A percentile compares a stretch with the other conserved stretches of the same genome.
Evolutionary conservation across 2,113 vertebrate species (phyloP).

Genomic region (Elgaria multicarinata): DNA sequence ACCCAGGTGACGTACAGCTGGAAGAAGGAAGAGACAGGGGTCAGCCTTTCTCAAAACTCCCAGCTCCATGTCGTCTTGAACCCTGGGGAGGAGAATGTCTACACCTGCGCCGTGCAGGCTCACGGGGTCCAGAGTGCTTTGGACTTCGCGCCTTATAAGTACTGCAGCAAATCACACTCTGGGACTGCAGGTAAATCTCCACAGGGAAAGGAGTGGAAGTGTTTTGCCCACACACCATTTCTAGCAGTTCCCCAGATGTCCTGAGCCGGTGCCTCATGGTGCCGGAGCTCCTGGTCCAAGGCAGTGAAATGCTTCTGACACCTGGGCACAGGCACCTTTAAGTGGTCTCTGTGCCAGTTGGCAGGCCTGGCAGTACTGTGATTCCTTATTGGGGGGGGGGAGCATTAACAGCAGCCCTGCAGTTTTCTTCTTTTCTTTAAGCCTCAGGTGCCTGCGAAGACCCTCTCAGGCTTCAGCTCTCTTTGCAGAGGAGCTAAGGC

Average conservation of each 20-base stretch:
- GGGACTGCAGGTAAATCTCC: not conserved
- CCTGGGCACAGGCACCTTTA: no score
- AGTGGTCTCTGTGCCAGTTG: no score
- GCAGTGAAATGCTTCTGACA: no score
- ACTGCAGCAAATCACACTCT: accelerated
- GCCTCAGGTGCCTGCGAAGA: no score
- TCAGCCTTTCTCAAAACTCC: accelerated
- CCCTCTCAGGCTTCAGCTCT: no score
- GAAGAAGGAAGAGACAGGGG: not conserved
- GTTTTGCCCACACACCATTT: not conserved
- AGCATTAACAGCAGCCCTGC: no score
- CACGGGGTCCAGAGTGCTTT: accelerated
- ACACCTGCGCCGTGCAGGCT: not conserved
- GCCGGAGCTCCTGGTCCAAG: no score
- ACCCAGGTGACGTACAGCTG: not conserved
- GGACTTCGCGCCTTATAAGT: not conserved
- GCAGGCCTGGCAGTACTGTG: no score
- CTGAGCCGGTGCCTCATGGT: no score
- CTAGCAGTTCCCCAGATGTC: not conserved
- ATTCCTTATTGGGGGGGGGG: no score
- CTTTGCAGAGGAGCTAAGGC: no score
- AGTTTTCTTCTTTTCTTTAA: no score
- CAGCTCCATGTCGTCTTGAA: not conserved
- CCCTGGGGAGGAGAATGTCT: accelerated
- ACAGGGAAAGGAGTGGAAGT: not conserved